Evolutionary conservation across 2,113 vertebrate genomes (phyloP), one percentile per base, ranked within the genome.

Genomic region (Platysteira castanea): DNA sequence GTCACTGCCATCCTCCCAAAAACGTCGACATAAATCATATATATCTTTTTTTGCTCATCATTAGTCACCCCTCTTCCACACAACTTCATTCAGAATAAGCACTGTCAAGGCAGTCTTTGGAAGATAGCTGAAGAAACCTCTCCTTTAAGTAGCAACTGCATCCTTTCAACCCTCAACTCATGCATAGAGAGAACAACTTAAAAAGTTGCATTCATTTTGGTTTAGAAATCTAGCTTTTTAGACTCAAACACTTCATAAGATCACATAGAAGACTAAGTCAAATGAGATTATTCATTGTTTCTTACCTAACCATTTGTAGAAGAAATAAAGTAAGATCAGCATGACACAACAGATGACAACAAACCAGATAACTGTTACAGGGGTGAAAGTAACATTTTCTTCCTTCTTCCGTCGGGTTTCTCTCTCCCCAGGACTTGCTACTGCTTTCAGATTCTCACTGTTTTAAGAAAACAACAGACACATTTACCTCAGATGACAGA

Each of bases 301-400:
- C 99, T 99, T 97, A 99, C 99, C 99, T 15, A 99, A 97, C 96
- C 98, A 97, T 41, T 93, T 98, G 97, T 99, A 99, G 98, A 99
- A 99, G 97, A 98, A 99, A 97, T 99, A 99, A 95, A 99, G 98
- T 64, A 99, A 98, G 56, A 99, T 97, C 22, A 99, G 98, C 99
- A 99, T 99, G 83, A 97, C 95, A 77, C 98, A 99, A 98, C 99
- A 99, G 94, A 99, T 93, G 82, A 95, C 97, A 49, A 99, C 99
- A 91, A 99, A 99, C 44, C 99, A 42, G 22, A 99, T 73, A 41
- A 99, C 98, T 65, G 98, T 99, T 27, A 99, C 44, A 37, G 99
- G 99, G 37, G 98, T 99, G 86, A 99, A 98, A 73, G 98, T 98
- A 74, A 98, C 91, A 52, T 96, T 97, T 52, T 98, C 98, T 53